Base-by-base conservation (phyloP, 2,888 invertebrate genomes). In the Podabrus alpinus region DNA sequence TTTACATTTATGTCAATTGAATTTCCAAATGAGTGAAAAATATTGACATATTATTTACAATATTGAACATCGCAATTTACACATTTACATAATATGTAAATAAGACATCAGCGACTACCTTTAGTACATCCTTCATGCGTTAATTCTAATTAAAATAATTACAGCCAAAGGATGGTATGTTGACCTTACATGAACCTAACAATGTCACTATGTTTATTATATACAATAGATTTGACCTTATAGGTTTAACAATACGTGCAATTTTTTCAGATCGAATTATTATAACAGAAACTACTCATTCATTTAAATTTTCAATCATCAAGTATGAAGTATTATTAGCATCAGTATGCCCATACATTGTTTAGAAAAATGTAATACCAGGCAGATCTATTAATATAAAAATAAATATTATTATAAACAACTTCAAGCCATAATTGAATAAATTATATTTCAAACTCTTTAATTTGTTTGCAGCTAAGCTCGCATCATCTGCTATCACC, bases 151-250 rank as follows among this genome's bases (percentile, higher is more conserved):
- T 64, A 64, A 64, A 64, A 21, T 64, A 64, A 64, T 64, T 64
- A 19, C 62, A 15, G 15, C 5, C 21, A 64, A 64, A 64, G 62
- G 62, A 64, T 64, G 13, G 17, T 64, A 19, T 19, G 21, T 15
- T 64, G 21, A 64, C 62, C 62, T 64, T 64, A 64, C 62, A 64
- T 64, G 62, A 64, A 64, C 62, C 13, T 64, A 64, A 64, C 62
- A 64, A 64, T 64, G 62, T 64, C 62, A 64, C 19, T 19, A 19
- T 21, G 19, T n/a, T 64, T 16, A 64, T 64, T 19, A 64, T 19
- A 19, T 19, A 9, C 62, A n/a, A 64, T 19, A 11, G 62, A 64
- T 64, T 64, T 21, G 62, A 21, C 62, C 62, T 64, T 64, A 21
- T 15, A 45, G 45, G 7, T 64, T 64, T 19, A 64, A 64, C 21